Evolutionary conservation across 2,113 vertebrate genomes (phyloP).

Genomic region (Gambusia affinis): DNA sequence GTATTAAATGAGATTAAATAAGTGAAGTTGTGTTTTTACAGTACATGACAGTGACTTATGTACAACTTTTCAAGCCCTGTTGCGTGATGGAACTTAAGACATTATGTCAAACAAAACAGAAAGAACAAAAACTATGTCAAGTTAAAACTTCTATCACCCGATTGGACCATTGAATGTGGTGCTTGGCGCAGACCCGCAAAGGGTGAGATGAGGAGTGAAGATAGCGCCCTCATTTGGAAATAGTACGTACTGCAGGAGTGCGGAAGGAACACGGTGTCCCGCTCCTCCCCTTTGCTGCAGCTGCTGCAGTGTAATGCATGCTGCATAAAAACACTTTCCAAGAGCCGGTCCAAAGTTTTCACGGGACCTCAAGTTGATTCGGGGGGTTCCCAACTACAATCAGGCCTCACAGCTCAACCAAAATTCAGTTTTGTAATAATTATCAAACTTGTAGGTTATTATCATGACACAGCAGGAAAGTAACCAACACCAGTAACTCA

Average conservation of each 20-base stretch:
- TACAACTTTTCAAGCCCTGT: neutral
- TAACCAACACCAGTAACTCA: too few relatives aligned
- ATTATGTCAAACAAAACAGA: neutral
- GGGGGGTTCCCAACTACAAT: neutral
- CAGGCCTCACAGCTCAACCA: neutral
- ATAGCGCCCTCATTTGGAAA: slow-evolving; percentile 46
- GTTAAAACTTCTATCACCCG: neutral
- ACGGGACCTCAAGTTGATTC: neutral
- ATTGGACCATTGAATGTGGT: neutral
- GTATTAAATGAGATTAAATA: neutral
- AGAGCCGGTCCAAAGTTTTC: neutral
- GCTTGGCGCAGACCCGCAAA: neutral
- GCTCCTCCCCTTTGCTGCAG: neutral
- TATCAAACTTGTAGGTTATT: too few relatives aligned
- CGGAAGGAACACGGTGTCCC: slow-evolving; percentile 57
- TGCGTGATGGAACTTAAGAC: neutral
- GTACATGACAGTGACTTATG: too few relatives aligned
- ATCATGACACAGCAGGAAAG: too few relatives aligned
- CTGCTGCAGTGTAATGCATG: slow-evolving; percentile 1
- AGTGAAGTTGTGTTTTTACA: neutral
- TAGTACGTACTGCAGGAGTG: slow-evolving; percentile 42
- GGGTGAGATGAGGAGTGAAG: slow-evolving; percentile 1
- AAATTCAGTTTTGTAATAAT: neutral
- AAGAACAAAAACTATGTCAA: neutral
- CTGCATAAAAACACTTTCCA: neutral